A percentile compares a stretch with the other conserved stretches of the same genome.
phyloP scores from a whole-genome alignment of 2,797 vertebrate species.

The Coendou prehensilis region DNA sequence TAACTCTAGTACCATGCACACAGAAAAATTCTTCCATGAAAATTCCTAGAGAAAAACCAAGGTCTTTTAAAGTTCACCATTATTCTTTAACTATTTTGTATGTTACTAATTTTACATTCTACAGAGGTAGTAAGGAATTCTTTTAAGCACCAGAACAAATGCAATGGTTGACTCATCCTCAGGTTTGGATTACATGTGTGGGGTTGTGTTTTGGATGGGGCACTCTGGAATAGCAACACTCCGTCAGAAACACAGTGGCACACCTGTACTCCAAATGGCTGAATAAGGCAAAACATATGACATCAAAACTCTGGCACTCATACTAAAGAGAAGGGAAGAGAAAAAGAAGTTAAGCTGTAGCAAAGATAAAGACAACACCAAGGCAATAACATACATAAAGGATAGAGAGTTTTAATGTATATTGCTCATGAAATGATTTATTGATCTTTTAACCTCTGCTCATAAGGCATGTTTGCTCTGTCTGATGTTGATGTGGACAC shows the following conservation, averaged over 20 bases:
- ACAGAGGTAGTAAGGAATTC: constrained; percentile 60
- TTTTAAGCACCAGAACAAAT: constrained; percentile 81
- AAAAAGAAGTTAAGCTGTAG: constrained; percentile 81
- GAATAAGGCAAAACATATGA: constrained; percentile 92
- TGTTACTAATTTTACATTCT: constrained; percentile 83
- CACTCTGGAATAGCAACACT: constrained; percentile 91
- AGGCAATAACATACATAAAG: constrained; percentile 83
- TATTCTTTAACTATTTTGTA: constrained; percentile 71
- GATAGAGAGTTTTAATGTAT: constrained; percentile 75
- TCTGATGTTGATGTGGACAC: constrained; percentile 85
- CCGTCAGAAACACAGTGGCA: constrained; percentile 91
- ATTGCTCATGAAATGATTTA: constrained; percentile 87
- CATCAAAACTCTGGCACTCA: constrained; percentile 86
- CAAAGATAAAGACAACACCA: constrained; percentile 87
- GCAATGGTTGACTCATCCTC: constrained; percentile 88
- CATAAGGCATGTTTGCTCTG: constrained; percentile 87
- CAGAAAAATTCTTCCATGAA: constrained; percentile 72
- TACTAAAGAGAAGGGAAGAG: constrained; percentile 83
- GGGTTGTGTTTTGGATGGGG: constrained; percentile 90
- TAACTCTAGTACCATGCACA: constrained; percentile 70
- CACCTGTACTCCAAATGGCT: constrained; percentile 92
- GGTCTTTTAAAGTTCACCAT: constrained; percentile 82
- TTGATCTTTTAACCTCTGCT: constrained; percentile 88
- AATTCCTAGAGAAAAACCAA: constrained; percentile 64
- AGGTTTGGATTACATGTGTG: constrained; percentile 90